Percentiles rank a stretch among this genome's conserved stretches.
Evolutionary conservation across 2,797 vertebrate species (phyloP).

Genomic region (Melanotaenia parkinsoni): DNA sequence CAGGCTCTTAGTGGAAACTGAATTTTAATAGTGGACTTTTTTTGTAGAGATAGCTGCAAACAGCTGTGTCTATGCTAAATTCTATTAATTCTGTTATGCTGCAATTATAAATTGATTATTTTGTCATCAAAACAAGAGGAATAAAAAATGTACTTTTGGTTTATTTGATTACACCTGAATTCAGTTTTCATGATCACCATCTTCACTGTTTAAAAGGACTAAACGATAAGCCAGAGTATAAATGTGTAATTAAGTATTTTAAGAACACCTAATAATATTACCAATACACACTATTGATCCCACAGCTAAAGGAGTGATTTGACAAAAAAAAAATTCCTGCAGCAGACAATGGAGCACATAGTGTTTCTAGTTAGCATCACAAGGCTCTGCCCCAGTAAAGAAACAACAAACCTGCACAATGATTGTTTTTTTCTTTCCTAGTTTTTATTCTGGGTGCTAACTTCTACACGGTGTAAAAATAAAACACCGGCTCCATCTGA

Average conservation of each 20-base stretch:
- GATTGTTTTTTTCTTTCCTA: neutral
- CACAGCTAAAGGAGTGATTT: neutral
- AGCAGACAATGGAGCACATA: neutral
- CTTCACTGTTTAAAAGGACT: neutral
- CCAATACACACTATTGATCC: neutral
- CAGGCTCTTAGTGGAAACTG: conserved; percentile 9
- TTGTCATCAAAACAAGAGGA: neutral
- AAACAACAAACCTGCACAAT: neutral
- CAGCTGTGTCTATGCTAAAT: neutral
- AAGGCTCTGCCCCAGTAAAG: neutral
- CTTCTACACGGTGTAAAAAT: too few species aligned
- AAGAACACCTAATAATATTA: neutral
- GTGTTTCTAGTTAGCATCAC: neutral
- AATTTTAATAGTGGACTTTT: neutral
- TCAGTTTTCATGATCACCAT: neutral
- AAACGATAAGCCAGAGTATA: neutral
- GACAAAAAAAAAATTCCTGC: neutral
- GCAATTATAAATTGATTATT: neutral
- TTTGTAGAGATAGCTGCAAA: neutral
- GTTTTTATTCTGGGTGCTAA: too few species aligned
- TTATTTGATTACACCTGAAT: neutral
- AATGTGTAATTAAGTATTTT: neutral
- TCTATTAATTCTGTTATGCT: neutral
- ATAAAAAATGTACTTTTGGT: neutral
- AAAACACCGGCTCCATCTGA: too few species aligned